A percentile compares a stretch with the other conserved stretches of the same genome.
Conservation (phyloP, 2,113 vertebrate species). For the Eulemur macaco region DNA sequence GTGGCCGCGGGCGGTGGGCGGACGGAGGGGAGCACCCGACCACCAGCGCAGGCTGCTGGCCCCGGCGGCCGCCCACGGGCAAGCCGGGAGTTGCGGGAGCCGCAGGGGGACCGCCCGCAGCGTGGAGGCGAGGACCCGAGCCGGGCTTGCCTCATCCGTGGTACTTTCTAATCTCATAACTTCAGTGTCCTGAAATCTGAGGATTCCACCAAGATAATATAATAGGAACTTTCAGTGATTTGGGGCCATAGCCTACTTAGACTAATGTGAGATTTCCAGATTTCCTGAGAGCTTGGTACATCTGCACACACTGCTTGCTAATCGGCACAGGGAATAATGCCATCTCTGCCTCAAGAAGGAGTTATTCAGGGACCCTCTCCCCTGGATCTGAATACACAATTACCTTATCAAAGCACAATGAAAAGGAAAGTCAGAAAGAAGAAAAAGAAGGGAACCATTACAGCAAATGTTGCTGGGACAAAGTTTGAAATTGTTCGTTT, state of each 20-base stretch:
- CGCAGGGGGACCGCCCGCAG: neutral
- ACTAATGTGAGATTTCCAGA: slow-evolving; percentile 67
- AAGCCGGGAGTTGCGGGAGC: neutral
- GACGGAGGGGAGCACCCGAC: neutral
- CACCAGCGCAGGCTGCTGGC: neutral
- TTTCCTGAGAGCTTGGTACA: slow-evolving; percentile 81
- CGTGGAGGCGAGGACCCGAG: neutral
- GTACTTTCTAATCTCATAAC: slow-evolving; percentile 63
- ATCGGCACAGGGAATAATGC: slow-evolving; percentile 89
- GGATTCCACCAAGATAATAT: slow-evolving; percentile 78
- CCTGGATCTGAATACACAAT: slow-evolving; percentile 87
- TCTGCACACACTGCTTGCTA: slow-evolving; percentile 75
- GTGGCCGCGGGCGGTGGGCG: slow-evolving; percentile 42
- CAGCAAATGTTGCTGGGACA: slow-evolving; percentile 94
- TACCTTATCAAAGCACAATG: slow-evolving; percentile 90
- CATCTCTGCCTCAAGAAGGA: slow-evolving; percentile 95
- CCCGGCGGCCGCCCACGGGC: neutral
- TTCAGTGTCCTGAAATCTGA: slow-evolving; percentile 68
- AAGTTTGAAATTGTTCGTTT: slow-evolving; percentile 98
- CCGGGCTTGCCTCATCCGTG: neutral
- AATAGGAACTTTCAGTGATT: slow-evolving; percentile 72
- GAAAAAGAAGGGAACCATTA: slow-evolving; percentile 94
- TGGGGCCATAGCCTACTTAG: slow-evolving; percentile 64
- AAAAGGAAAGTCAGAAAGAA: slow-evolving; percentile 94
- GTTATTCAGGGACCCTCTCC: slow-evolving; percentile 91